phyloP scores from a whole-genome alignment of 2,113 vertebrate species.

The Trachemys scripta region DNA sequence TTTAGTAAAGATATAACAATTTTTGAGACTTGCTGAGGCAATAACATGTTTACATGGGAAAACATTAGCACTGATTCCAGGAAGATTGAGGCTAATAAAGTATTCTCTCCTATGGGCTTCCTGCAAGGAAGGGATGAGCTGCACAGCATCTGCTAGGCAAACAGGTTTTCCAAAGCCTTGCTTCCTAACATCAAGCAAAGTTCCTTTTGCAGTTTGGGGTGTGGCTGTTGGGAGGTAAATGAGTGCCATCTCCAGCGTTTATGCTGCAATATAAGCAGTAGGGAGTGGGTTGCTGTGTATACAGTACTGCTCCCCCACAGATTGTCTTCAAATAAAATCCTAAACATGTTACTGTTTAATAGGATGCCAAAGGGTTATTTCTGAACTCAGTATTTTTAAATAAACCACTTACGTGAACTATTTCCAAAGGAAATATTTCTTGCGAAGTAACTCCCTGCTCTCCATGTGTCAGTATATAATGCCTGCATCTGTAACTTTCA shows the following conservation, averaged over 20 bases:
- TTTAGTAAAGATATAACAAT: neutral
- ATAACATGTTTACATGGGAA: neutral
- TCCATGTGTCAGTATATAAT: too few relatives aligned
- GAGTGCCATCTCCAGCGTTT: neutral
- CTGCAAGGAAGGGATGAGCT: neutral
- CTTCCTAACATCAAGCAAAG: neutral
- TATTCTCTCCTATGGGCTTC: neutral
- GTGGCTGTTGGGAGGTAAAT: neutral
- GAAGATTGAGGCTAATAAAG: neutral
- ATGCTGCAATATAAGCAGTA: rapidly evolving
- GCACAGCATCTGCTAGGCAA: neutral
- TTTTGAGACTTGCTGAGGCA: neutral
- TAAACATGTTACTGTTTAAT: neutral
- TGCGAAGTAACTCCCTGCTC: too few relatives aligned
- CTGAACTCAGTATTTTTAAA: neutral
- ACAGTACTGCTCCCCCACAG: neutral
- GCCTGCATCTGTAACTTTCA: too few relatives aligned
- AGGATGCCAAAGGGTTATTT: conserved; percentile 11
- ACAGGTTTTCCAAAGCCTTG: neutral
- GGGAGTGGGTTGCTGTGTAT: neutral
- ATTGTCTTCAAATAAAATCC: neutral
- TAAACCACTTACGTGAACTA: neutral
- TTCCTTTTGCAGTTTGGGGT: neutral
- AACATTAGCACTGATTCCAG: neutral
- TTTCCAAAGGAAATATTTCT: neutral